phyloP scores from a whole-genome alignment of 2,113 vertebrate species.

The Leuciscus idus region DNA sequence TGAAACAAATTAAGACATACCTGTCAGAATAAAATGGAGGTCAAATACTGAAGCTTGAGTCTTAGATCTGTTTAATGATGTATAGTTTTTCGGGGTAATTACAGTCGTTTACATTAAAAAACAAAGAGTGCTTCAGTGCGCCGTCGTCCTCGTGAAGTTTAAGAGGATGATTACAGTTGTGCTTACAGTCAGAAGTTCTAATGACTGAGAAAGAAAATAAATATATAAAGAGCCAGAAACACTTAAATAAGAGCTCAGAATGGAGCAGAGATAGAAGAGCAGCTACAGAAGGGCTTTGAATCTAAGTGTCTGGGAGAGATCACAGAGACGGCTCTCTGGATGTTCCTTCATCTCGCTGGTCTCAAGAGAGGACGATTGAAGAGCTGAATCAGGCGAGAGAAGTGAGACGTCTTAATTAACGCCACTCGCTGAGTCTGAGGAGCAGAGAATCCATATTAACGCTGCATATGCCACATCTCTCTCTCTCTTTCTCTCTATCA shows the following conservation, averaged over 20 bases:
- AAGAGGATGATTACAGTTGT: too few species aligned
- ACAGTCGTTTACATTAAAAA: too few species aligned
- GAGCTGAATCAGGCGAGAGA: constrained; percentile 56
- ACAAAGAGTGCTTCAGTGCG: too few species aligned
- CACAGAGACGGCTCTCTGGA: constrained; percentile 58
- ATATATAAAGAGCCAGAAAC: constrained; percentile 6
- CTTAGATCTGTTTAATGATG: too few species aligned
- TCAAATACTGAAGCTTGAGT: too few species aligned
- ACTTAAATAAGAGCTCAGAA: neutral
- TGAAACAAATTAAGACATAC: too few species aligned
- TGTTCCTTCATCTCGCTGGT: constrained; percentile 63
- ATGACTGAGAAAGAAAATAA: constrained; percentile 31
- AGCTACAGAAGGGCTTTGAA: constrained; percentile 1
- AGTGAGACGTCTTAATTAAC: constrained; percentile 59
- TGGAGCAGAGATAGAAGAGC: constrained; percentile 21
- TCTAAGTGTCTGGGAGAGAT: constrained; percentile 28
- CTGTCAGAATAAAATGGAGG: too few species aligned
- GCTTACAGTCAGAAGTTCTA: neutral
- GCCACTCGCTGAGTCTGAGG: constrained; percentile 45
- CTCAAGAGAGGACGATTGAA: constrained; percentile 57
- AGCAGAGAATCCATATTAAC: constrained; percentile 33
- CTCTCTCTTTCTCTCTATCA: constrained; percentile 31
- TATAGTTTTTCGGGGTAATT: too few species aligned
- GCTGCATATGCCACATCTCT: constrained; percentile 15
- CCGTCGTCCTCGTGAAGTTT: too few species aligned